A percentile compares a stretch with the other conserved stretches of the same genome.
Evolutionary conservation across 2,113 vertebrate genomes (phyloP).

Genomic region (Dasyornis broadbenti): DNA sequence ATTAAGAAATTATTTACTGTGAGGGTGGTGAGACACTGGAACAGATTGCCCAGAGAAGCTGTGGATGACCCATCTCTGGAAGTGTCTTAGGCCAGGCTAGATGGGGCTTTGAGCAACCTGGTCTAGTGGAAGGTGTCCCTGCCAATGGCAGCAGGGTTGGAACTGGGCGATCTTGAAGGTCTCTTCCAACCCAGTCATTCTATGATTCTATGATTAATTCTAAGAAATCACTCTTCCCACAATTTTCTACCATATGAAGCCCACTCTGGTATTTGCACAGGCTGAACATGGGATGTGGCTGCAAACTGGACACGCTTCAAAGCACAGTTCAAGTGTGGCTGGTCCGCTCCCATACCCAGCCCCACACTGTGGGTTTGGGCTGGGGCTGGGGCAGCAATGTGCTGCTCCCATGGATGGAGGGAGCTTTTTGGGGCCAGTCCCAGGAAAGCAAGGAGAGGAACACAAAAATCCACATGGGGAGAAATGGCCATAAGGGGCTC

Average conservation of each 20-base stretch:
- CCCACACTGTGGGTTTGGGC: not conserved
- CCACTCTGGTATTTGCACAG: not conserved
- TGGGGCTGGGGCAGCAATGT: not conserved
- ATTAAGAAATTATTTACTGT: not conserved
- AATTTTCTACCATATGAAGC: not conserved
- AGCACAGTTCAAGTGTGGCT: not conserved
- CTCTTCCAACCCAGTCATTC: not conserved
- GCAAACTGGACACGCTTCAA: not conserved
- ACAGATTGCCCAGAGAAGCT: not conserved
- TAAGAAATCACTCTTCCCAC: not conserved
- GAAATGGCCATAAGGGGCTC: fast-evolving
- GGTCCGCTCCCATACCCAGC: not conserved
- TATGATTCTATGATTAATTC: not conserved
- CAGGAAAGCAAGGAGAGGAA: not conserved
- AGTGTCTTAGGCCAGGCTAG: not conserved
- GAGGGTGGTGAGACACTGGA: not conserved
- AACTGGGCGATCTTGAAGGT: not conserved
- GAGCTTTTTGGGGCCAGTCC: not conserved
- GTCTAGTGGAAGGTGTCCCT: not conserved
- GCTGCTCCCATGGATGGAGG: not conserved
- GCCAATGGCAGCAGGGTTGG: not conserved
- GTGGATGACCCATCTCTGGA: not conserved
- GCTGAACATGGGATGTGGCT: not conserved
- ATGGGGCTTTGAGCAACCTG: not conserved
- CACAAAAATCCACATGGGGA: not conserved